phyloP scores from a whole-genome alignment of 2,797 vertebrate species.

The Tamandua tetradactyla region DNA sequence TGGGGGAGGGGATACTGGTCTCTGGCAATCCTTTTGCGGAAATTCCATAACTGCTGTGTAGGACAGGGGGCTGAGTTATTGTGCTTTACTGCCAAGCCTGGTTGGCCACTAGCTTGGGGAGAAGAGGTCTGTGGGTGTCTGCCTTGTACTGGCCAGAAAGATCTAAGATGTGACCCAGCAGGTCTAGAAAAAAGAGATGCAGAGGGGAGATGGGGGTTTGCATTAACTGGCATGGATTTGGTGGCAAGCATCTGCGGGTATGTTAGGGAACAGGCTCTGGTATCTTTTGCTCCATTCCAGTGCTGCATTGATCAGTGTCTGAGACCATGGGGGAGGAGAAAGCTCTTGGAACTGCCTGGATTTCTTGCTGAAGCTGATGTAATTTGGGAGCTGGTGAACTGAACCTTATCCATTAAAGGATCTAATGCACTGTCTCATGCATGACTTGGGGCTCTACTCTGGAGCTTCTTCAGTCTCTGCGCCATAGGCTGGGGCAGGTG shows the following conservation, averaged over 20 bases:
- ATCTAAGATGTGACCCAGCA: neutral
- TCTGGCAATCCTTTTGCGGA: neutral
- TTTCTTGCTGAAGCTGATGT: conserved; percentile 30
- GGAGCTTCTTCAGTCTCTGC: neutral
- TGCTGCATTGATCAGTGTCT: neutral
- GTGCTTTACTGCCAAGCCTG: fast-evolving
- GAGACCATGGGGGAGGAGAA: neutral
- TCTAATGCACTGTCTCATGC: neutral
- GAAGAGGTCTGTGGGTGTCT: neutral
- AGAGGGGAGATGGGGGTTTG: neutral
- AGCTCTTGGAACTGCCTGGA: neutral
- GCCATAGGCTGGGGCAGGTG: neutral
- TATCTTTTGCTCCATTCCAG: neutral
- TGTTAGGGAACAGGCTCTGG: neutral
- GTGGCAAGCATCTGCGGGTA: neutral
- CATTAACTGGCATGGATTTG: neutral
- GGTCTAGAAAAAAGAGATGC: neutral
- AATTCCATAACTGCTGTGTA: neutral
- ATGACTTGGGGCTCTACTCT: neutral
- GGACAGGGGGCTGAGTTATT: neutral
- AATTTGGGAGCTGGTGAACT: neutral
- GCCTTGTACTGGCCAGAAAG: neutral
- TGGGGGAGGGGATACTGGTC: neutral
- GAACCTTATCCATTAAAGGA: neutral
- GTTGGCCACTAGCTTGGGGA: neutral